These are phyloP conservation scores for Ursus arctos DNA, from an alignment of 2,113 vertebrate species.

Conservation along the genomic window DNA sequence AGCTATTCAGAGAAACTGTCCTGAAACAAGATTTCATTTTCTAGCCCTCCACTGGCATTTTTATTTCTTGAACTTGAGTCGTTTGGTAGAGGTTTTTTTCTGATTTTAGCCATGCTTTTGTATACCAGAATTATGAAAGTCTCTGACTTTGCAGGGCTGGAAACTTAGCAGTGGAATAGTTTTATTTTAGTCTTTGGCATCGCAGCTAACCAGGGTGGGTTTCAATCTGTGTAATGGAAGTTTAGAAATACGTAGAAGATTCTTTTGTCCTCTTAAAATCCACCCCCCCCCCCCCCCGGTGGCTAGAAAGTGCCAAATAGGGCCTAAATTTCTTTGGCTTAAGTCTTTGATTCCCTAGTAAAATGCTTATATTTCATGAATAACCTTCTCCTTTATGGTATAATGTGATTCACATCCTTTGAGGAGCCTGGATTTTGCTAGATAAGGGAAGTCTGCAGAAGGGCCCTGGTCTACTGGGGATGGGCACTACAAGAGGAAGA, in stretches of 20 bases:
- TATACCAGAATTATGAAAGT: background rate
- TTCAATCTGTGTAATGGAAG: background rate
- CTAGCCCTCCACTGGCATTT: background rate
- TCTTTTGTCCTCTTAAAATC: background rate
- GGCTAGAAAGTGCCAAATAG: background rate
- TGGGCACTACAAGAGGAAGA: background rate
- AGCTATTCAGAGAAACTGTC: background rate
- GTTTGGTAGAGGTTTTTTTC: background rate
- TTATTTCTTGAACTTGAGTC: background rate
- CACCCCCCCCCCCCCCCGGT: background rate
- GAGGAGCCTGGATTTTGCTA: background rate
- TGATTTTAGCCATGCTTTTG: background rate
- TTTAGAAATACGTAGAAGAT: conserved; percentile 26
- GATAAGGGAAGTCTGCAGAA: background rate
- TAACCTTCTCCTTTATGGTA: background rate
- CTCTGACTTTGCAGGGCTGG: background rate
- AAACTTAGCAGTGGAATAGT: background rate
- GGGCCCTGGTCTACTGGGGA: background rate
- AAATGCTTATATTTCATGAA: background rate
- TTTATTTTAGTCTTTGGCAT: background rate
- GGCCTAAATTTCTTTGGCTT: background rate
- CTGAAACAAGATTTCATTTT: background rate
- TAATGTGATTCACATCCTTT: background rate
- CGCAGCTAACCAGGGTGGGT: background rate
- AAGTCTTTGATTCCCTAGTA: background rate